Evolutionary conservation across 2,113 vertebrate species (phyloP).

Genomic region (Accipiter cooperii): DNA sequence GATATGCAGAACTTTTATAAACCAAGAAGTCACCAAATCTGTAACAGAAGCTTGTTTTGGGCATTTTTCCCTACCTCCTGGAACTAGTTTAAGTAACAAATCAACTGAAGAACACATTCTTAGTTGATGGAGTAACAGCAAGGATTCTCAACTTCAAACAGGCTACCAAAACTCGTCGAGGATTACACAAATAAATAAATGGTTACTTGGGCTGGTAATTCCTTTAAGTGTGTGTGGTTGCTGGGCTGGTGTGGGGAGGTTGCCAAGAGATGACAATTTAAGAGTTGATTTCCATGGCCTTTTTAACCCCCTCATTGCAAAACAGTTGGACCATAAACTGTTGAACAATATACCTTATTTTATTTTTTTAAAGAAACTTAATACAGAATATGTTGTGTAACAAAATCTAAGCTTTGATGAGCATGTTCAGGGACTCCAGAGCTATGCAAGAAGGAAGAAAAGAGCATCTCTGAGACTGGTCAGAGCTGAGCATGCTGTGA

Average conservation of each 20-base stretch:
- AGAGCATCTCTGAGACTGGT: background rate
- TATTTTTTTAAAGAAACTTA: background rate
- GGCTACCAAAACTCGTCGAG: background rate
- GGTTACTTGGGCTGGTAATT: background rate
- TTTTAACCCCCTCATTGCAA: background rate
- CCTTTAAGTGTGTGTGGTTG: background rate
- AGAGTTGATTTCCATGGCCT: background rate
- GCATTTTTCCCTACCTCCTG: background rate
- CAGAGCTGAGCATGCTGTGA: background rate
- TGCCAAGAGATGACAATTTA: background rate
- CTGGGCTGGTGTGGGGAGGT: background rate
- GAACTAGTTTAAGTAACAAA: background rate
- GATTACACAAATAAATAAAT: background rate
- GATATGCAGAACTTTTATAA: background rate
- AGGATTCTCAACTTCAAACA: background rate
- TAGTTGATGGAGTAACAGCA: background rate
- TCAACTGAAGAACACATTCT: background rate
- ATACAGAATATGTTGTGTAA: background rate
- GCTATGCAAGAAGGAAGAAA: background rate
- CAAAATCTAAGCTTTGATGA: background rate
- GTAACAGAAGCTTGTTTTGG: background rate
- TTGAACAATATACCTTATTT: background rate
- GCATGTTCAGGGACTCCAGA: background rate
- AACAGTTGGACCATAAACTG: background rate
- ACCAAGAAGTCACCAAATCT: background rate